A percentile compares a stretch with the other conserved stretches of the same genome.
Conservation (phyloP, 2,888 invertebrate species). For the Megaustenia siamemsis region DNA sequence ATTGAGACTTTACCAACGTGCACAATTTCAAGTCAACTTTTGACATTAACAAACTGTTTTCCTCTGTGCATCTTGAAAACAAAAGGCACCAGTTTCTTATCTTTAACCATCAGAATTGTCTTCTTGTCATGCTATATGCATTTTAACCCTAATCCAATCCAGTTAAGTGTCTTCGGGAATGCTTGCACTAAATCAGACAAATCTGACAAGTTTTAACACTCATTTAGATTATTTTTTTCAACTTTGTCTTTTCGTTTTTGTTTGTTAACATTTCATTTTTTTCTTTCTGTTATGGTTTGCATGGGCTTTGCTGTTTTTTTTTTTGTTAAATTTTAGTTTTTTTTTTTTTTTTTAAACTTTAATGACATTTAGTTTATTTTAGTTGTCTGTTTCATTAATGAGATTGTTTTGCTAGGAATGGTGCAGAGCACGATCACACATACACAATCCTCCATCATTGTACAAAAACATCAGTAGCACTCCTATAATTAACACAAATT, state of each 20-base stretch:
- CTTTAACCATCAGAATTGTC: background rate
- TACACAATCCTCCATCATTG: no score
- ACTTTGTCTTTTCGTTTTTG: background rate
- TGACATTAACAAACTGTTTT: background rate
- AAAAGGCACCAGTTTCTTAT: background rate
- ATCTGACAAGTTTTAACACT: background rate
- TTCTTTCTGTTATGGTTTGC: background rate
- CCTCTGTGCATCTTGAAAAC: conserved; percentile 7
- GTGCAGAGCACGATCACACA: no score
- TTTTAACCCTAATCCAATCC: background rate
- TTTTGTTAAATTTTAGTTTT: background rate
- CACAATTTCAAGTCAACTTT: conserved; percentile 1
- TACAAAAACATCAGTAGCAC: no score
- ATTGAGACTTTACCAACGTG: background rate
- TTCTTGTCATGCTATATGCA: background rate
- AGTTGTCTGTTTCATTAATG: no score
- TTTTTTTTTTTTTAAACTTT: background rate
- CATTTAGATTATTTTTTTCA: no score
- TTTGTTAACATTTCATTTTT: background rate
- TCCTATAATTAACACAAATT: no score
- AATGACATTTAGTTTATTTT: background rate
- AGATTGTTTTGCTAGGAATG: no score
- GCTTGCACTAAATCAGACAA: background rate
- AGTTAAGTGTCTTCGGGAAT: background rate
- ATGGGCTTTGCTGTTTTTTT: background rate